These are phyloP conservation scores for Pseudotriccus pelzelni DNA, from an alignment of 2,797 vertebrate genomes.

Conservation along the genomic window DNA sequence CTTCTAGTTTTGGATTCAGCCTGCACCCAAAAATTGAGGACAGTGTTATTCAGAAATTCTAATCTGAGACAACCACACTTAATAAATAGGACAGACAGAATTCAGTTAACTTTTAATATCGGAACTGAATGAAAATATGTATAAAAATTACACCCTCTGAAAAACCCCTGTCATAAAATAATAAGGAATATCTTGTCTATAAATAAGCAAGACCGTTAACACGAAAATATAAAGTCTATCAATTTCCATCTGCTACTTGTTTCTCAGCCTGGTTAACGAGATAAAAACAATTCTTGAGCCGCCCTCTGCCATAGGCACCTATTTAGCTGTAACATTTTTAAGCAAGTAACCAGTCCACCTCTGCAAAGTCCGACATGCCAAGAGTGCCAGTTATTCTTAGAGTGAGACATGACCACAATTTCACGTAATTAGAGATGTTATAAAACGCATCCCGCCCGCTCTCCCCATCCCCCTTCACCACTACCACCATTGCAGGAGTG, in stretches of 20 bases:
- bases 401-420: constrained; percentile 40
- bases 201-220: constrained; percentile 7
- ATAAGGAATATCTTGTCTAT: background rate
- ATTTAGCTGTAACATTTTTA: background rate
- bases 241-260: constrained; percentile 21
- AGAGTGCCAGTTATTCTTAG: constrained; percentile 46
- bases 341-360: background rate
- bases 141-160: background rate
- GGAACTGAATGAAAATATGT: background rate
- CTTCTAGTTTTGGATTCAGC: background rate
- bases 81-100: background rate
- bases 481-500: constrained; percentile 48
- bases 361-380: constrained; percentile 40
- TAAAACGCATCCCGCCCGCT: constrained; percentile 60
- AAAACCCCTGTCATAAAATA: background rate
- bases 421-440: constrained; percentile 53
- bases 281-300: constrained; percentile 48
- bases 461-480: constrained; percentile 47
- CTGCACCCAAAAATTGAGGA: background rate
- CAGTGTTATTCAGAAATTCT: background rate
- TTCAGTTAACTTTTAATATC: background rate
- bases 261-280: background rate
- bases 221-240: background rate
- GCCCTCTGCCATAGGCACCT: background rate
- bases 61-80: background rate